These are phyloP conservation scores for Lordiphosa fenestrarum DNA, from an alignment of 2,888 invertebrate genomes.

Conservation along the genomic window DNA sequence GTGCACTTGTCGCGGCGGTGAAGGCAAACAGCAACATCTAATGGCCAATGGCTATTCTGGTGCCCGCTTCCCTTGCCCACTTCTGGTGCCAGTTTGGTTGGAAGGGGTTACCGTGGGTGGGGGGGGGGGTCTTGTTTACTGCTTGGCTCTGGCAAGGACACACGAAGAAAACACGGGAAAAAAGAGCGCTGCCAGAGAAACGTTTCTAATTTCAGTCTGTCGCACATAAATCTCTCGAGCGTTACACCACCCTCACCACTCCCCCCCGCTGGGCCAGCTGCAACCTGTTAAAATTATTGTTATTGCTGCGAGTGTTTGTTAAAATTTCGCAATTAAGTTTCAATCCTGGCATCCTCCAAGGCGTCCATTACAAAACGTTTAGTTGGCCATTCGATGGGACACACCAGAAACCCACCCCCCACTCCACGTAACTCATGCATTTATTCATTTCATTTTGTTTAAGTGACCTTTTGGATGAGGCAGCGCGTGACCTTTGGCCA, in stretches of 20 bases:
- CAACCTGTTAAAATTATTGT: conserved; percentile 61
- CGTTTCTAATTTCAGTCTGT: conserved; percentile 63
- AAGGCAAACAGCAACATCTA: conserved; percentile 36
- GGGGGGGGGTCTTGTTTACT: conserved; percentile 1
- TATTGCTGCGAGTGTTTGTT: conserved; percentile 57
- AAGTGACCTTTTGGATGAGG: conserved; percentile 48
- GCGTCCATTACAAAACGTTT: conserved; percentile 52
- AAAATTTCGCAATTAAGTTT: conserved; percentile 62
- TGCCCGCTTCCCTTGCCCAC: neutral
- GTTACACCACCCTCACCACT: conserved; percentile 15
- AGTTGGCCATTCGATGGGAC: conserved; percentile 32
- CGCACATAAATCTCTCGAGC: conserved; percentile 57
- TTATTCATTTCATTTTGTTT: conserved; percentile 53
- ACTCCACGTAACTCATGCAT: conserved; percentile 35
- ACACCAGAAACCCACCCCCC: neutral
- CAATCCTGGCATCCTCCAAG: conserved; percentile 39
- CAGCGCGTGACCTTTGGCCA: conserved; percentile 46
- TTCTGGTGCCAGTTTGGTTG: neutral
- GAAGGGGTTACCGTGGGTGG: too few relatives aligned
- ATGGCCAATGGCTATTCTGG: conserved; percentile 19
- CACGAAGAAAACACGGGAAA: conserved; percentile 3
- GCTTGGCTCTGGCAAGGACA: conserved; percentile 1
- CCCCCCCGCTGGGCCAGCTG: conserved; percentile 11
- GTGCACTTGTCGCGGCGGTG: conserved; percentile 51
- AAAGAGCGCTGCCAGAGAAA: conserved; percentile 32